phyloP scores from a whole-genome alignment of 2,888 invertebrate species.

The Eupithecia centaureata region DNA sequence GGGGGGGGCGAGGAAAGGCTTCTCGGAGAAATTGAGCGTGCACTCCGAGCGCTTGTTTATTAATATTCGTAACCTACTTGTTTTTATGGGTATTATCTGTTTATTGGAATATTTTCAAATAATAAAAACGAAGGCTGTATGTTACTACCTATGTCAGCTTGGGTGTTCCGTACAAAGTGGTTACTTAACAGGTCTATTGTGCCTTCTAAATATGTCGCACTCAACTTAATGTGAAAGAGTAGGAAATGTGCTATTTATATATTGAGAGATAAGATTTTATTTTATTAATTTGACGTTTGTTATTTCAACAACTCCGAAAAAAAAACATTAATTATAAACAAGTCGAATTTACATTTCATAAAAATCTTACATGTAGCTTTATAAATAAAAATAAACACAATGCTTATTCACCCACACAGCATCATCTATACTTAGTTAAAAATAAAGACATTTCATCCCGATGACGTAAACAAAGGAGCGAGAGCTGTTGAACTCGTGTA shows the following conservation, averaged over 20 bases:
- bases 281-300: no score
- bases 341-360: no score
- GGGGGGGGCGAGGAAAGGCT: no score
- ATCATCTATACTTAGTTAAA: no score
- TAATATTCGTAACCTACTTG: background rate
- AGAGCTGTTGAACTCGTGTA: background rate
- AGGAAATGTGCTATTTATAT: no score
- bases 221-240: background rate
- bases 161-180: background rate
- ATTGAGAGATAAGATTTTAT: no score
- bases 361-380: no score
- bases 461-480: background rate
- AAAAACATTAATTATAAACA: no score
- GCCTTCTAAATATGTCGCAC: background rate
- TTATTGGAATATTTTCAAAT: background rate
- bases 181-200: background rate
- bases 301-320: no score
- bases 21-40: conserved; percentile 18
- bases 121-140: background rate
- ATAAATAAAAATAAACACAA: no score
- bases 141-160: no score
- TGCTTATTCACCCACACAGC: no score
- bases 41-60: conserved; percentile 10
- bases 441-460: background rate
- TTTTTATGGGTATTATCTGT: background rate